Base-by-base conservation (phyloP, 2,797 vertebrate species). In the Petrocephalus sullivani region DNA sequence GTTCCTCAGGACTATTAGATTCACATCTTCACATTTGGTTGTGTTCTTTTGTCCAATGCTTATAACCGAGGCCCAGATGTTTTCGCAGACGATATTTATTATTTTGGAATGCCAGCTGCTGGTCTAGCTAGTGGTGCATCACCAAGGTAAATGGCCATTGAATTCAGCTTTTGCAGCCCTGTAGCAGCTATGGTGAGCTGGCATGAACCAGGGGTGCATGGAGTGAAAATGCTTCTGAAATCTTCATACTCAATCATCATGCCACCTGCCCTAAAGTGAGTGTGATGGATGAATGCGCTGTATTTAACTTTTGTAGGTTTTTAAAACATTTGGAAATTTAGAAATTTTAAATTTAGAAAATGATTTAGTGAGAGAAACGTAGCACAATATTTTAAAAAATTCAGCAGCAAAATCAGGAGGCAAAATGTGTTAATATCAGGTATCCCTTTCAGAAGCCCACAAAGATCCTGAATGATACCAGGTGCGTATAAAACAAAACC, bases 31-130 rank as follows among this genome's bases (percentile, higher is more conserved):
- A 9, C 51, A 28, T 53, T 54, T 85, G 83, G 49, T 56, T 61
- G 12, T 53, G 37, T 9, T 33, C 71, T 88, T 75, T 58, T 88
- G 87, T 51, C 53, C 75, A 83, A 53, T 51, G 28, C 71, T 58
- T 87, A 3, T 10, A 88, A 33, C 75, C 41, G 89, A 51, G 82
- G 53, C 28, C 75, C 87, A 91, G 87, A 89, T 90, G 88, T 89
- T 90, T 91, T 89, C 56, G 85, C n/a, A 86, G 64, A 21, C 67
- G 67, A 88, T 1, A 53, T 83, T 85, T 85, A 81, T 88, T 89
- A 71, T 10, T 89, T 81, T 61, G 57, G 16, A 67, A 28, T 10
- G 10, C 21, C 23, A 67, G 61, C 7, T 87, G 33, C 23, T 61
- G 58, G 57, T 28, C 21, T 85, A 87, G 41, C 53, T 85, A 67